A percentile compares a stretch with the other conserved stretches of the same genome.
Conservation (phyloP, 1,140 invertebrate genomes). For the Trypoxylus dichotomus region DNA sequence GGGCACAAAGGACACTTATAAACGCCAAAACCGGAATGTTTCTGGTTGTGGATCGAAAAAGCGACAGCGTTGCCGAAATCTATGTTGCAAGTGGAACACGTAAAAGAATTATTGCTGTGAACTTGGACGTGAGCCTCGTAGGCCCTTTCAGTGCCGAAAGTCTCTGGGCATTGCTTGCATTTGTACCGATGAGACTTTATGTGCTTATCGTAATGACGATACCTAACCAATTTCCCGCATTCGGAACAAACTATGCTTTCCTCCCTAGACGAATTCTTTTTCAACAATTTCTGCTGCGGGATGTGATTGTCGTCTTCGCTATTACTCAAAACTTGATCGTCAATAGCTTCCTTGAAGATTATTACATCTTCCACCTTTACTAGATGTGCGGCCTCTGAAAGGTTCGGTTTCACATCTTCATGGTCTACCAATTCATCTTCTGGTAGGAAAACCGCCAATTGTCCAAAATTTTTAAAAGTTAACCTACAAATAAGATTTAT, state of each 20-base stretch:
- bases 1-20: constrained; percentile 31
- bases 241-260: background rate
- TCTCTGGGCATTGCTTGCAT: background rate
- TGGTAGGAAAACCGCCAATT: background rate
- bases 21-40: constrained; percentile 15
- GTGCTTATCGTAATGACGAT: constrained; percentile 8
- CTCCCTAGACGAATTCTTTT: background rate
- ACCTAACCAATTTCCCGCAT: background rate
- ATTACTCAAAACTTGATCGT: background rate
- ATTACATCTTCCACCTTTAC: background rate
- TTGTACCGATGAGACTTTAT: constrained; percentile 1
- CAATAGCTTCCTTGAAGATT: background rate
- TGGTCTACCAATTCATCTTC: background rate
- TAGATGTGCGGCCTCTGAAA: background rate
- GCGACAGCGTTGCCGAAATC: background rate
- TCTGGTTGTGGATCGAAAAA: constrained; percentile 28
- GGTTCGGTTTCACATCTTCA: background rate
- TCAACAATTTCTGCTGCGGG: background rate
- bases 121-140: background rate
- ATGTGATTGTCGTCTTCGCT: no score
- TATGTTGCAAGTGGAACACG: constrained; percentile 13
- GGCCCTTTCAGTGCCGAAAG: background rate
- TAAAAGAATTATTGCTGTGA: constrained; percentile 13
- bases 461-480: constrained; percentile 20
- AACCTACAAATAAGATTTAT: constrained; percentile 15